Evolutionary conservation across 2,113 vertebrate species (phyloP), one percentile per base, ranked within the genome.

Genomic region (Otolemur garnettii): DNA sequence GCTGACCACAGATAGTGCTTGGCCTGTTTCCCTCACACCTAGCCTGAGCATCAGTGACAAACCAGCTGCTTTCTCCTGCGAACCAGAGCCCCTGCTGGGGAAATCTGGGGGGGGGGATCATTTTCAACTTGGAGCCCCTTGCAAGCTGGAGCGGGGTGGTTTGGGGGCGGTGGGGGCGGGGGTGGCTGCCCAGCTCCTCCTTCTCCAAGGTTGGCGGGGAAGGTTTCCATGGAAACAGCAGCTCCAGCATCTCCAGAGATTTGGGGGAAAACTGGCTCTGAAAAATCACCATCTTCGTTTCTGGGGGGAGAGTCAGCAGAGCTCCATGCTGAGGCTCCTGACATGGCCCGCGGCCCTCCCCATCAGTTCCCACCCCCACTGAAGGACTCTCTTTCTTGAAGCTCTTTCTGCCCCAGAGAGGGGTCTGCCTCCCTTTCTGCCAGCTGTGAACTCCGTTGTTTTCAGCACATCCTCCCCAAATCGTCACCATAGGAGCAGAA

Each of bases 161-260:
- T 13, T 0, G 1, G 66, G 57, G 85, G 92, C 4, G 42, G 72
- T 45, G 77, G 66, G 74, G 90, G 55, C 13, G 0, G 21, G 77
- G 83, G 89, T 42, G 15, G 50, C 0, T 18, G 93, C 80, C 82
- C 98, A 83, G 55, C 59, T 98, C 96, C 92, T 75, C 91, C 93
- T 89, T 87, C 86, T 90, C 0, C 0, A 0, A 79, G 7, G 94
- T 97, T 98, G 96, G 93, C 24, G 96, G 97, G 95, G 96, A 96
- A 83, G 0, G 98, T 99, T 98, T 98, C 98, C 98, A 98, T 98
- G 98, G 98, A 96, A 98, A 98, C 98, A 97, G 97, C 98, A 98
- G 97, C 96, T 97, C 96, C 80, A 94, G 94, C 91, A 95, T 97
- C 0, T 4, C 93, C 91, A 94, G 95, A 97, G 96, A 97, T 96